Conservation (phyloP, 2,888 invertebrate genomes). For the Buathra laborator region DNA sequence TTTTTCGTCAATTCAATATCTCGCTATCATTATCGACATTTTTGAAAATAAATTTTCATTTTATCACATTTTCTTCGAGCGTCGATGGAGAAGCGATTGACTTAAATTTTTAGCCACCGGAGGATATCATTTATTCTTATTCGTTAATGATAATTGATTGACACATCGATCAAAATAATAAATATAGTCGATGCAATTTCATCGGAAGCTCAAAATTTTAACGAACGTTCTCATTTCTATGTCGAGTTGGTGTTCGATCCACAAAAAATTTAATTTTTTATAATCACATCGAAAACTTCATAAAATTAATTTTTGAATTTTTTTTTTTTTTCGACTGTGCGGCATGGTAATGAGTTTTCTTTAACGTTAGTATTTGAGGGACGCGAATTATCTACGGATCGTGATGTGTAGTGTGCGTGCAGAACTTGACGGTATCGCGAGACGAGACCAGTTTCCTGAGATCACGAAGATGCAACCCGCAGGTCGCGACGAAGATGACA, state of each 20-base stretch:
- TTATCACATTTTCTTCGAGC: background rate
- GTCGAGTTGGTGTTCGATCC: background rate
- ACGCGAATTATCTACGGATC: background rate
- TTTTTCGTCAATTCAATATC: background rate
- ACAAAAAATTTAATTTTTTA: background rate
- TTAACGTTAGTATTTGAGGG: background rate
- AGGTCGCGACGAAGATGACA: conserved; percentile 37
- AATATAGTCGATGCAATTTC: background rate
- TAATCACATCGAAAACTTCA: background rate
- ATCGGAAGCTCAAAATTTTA: background rate
- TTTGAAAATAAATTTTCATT: background rate
- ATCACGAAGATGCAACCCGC: background rate
- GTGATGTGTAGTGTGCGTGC: background rate
- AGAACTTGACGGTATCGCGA: conserved; percentile 14
- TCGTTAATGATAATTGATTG: background rate
- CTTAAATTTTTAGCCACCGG: background rate
- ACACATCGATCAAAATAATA: background rate
- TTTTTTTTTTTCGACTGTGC: too few relatives aligned
- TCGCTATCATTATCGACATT: background rate
- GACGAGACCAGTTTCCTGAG: conserved; percentile 15
- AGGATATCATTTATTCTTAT: background rate
- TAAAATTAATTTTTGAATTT: too few relatives aligned
- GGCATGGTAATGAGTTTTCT: too few relatives aligned
- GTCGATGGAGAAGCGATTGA: background rate
- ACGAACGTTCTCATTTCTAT: background rate